phyloP scores from a whole-genome alignment of 2,888 invertebrate species.

The Caenorhabditis parvicauda region DNA sequence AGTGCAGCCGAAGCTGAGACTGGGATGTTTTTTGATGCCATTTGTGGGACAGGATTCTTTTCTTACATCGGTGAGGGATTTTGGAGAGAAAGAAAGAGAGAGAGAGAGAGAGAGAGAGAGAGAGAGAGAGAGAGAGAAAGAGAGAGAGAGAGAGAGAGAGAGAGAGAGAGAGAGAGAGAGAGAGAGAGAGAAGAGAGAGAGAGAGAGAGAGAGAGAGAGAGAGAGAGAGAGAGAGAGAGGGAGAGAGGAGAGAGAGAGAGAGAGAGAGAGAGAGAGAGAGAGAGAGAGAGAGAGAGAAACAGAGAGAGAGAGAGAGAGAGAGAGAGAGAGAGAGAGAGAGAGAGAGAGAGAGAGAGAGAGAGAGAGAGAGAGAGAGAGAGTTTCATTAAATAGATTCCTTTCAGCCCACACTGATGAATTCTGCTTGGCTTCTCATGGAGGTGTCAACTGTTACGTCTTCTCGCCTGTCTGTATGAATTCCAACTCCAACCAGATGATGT shows the following conservation, averaged over 20 bases:
- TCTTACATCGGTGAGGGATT: slow-evolving; percentile 47
- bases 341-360: background rate
- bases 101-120: background rate
- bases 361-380: too few species aligned
- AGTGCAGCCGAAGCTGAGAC: slow-evolving; percentile 50
- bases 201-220: too few species aligned
- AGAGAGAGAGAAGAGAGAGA: background rate
- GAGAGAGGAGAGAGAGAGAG: background rate
- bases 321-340: background rate
- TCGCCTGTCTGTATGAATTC: slow-evolving; percentile 40
- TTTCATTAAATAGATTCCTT: too few species aligned
- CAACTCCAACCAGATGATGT: too few species aligned
- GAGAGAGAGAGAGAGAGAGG: background rate
- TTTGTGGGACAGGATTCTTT: slow-evolving; percentile 62
- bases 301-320: background rate
- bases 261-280: background rate
- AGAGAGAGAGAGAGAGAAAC: too few species aligned
- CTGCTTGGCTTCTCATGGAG: slow-evolving; percentile 41
- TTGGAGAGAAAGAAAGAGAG: background rate
- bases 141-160: background rate
- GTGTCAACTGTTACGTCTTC: slow-evolving; percentile 59
- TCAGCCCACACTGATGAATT: slow-evolving; percentile 58
- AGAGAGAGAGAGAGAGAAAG: background rate
- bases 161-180: background rate
- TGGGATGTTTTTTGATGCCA: slow-evolving; percentile 50